Conservation (phyloP, 2,113 vertebrate genomes). For the Galbula dea region DNA sequence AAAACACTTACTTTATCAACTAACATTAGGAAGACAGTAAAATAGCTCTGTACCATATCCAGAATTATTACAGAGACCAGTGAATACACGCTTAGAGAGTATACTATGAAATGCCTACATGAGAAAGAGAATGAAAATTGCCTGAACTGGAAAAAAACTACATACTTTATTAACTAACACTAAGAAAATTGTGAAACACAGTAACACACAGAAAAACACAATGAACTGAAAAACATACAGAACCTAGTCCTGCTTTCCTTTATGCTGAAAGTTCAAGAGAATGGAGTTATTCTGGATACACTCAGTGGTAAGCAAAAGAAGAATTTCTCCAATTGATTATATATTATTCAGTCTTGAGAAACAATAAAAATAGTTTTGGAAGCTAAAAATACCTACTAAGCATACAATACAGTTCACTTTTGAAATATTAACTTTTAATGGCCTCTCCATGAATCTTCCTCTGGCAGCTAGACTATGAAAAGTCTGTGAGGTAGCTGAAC, state of each 20-base stretch:
- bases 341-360: neutral
- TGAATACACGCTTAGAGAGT: conserved; percentile 38
- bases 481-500: neutral
- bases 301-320: neutral
- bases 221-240: neutral
- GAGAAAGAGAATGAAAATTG: conserved; percentile 17
- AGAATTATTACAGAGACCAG: conserved; percentile 11
- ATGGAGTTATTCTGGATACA: neutral
- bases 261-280: neutral
- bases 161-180: neutral
- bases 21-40: conserved; percentile 52
- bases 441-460: neutral
- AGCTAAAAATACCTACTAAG: conserved; percentile 24
- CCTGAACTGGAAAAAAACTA: neutral
- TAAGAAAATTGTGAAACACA: neutral
- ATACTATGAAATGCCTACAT: neutral
- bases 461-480: neutral
- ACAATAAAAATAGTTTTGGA: neutral
- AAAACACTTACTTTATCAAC: conserved; percentile 50
- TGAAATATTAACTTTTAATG: conserved; percentile 18
- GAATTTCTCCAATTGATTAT: neutral
- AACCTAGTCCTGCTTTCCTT: neutral
- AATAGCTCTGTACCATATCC: conserved; percentile 23
- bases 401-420: neutral
- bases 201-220: neutral